Evolutionary conservation across 1,140 invertebrate genomes (phyloP).

Genomic region (Pemphigus obesinymphae): DNA sequence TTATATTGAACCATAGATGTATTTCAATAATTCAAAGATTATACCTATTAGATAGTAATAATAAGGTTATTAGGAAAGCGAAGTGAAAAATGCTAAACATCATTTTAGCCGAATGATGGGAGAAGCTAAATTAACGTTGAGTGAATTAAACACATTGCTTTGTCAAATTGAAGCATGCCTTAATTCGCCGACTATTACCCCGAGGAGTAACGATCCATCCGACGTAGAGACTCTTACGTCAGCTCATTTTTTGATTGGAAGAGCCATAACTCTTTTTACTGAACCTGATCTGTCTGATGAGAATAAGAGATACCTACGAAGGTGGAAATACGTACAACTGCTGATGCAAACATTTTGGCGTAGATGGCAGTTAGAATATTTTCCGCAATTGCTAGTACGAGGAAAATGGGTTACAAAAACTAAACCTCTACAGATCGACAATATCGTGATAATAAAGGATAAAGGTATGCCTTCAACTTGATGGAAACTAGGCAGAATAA

Average conservation of each 20-base stretch:
- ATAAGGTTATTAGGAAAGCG: constrained; percentile 49
- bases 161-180: constrained; percentile 45
- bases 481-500: constrained; percentile 47
- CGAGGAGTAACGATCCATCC: constrained; percentile 42
- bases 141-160: constrained; percentile 44
- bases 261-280: background rate
- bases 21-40: no score
- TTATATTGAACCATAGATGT: no score
- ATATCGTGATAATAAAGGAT: constrained; percentile 18
- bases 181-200: constrained; percentile 44
- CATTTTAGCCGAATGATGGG: constrained; percentile 44
- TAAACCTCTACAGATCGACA: background rate
- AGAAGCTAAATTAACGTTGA: constrained; percentile 42
- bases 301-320: background rate
- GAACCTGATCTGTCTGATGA: background rate
- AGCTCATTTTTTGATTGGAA: constrained; percentile 47
- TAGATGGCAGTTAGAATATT: constrained; percentile 7
- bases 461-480: constrained; percentile 3
- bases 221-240: constrained; percentile 44
- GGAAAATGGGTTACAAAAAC: background rate
- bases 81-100: constrained; percentile 47
- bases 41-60: no score
- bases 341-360: constrained; percentile 35
- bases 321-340: background rate
- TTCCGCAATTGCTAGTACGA: constrained; percentile 2